These are phyloP conservation scores for Channa maculata DNA, from an alignment of 2,113 vertebrate genomes.

Conservation along the genomic window DNA sequence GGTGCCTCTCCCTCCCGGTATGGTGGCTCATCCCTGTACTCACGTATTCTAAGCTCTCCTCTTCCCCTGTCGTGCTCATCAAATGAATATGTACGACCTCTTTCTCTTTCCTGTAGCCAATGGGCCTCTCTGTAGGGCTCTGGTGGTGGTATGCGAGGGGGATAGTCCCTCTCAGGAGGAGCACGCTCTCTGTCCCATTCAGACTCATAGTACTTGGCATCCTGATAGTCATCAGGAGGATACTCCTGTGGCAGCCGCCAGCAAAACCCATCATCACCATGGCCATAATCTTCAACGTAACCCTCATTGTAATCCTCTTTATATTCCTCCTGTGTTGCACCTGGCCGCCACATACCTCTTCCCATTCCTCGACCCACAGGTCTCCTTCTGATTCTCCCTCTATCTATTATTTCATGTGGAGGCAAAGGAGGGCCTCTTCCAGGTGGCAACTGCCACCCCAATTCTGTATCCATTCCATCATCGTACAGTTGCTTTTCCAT, in stretches of 20 bases:
- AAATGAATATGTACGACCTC: conserved; percentile 82
- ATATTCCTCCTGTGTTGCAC: conserved; percentile 80
- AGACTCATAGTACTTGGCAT: conserved; percentile 86
- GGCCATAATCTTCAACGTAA: conserved; percentile 76
- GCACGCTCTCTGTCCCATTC: conserved; percentile 87
- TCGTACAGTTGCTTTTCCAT: conserved; percentile 54
- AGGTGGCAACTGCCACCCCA: conserved; percentile 56
- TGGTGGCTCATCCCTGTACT: conserved; percentile 87
- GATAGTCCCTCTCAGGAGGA: conserved; percentile 86
- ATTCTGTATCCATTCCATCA: conserved; percentile 58
- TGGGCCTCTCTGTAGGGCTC: conserved; percentile 88
- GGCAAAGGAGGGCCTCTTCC: conserved; percentile 59
- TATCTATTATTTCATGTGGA: conserved; percentile 69
- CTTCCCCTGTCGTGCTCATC: conserved; percentile 87
- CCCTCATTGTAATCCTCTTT: conserved; percentile 65
- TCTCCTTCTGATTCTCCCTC: conserved; percentile 75
- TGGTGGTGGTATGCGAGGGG: conserved; percentile 85
- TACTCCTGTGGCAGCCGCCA: conserved; percentile 83
- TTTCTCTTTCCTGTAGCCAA: conserved; percentile 86
- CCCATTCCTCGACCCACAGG: conserved; percentile 83
- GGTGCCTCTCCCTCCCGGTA: conserved; percentile 85
- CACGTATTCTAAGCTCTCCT: conserved; percentile 88
- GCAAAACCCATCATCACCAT: conserved; percentile 84
- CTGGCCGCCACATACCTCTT: conserved; percentile 77
- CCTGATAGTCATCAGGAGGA: conserved; percentile 84